Base-by-base conservation (phyloP, 2,888 invertebrate genomes). In the Eristalinus aeneus region DNA sequence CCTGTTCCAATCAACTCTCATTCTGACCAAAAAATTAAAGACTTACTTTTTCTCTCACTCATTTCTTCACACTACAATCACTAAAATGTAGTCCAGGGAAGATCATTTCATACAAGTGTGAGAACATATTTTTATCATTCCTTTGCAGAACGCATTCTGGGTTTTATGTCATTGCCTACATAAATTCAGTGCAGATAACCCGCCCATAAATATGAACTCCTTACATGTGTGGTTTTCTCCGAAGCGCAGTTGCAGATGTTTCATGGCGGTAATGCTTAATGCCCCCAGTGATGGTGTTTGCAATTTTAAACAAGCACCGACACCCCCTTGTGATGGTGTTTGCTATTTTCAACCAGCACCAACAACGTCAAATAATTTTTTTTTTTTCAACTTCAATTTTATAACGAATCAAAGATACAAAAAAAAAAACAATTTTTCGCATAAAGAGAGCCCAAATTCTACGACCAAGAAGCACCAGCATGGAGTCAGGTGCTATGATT, bases 151-250 rank as follows among this genome's bases (percentile, higher is more conserved):
- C 1, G 8, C 16, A 46, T 46, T 56, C 56, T 23, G 23, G 11
- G 11, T 23, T 3, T 23, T 12, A 11, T 22, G 10, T 10, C 23
- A 12, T n/a, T 56, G 56, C 16, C 1, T 23, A 56, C 56, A 56
- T 4, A 56, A 56, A 56, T 56, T 56, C 10, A 56, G 56, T 56
- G 56, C 56, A 56, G 56, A 56, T 11, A 12, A 12, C 2, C 5
- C 12, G 16, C 5, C 22, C 32, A 77, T 46, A 39, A 39, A 58
- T 34, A 58, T 53, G 53, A 12, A 36, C 31, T 46, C 27, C 39
- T 64, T 32, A 64, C 56, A 80, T 58, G 74, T 80, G 75, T 64
- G 80, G 39, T 32, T 60, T 46, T 60, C 58, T 75, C 46, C 8
- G n/a, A 16, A n/a, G 11, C 23, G 32, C 67, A 56, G 16, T 75